Percentiles rank a stretch among this genome's conserved stretches.
phyloP scores from a whole-genome alignment of 2,113 vertebrate genomes.

The Mus musculus region GRCm39 chr14:12559001-12559500 shows the following conservation, averaged over 20 bases:
- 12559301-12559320: conserved; percentile 10
- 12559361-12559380: conserved; percentile 50
- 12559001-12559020: background rate
- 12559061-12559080: background rate
- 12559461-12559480: background rate
- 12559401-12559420: conserved; percentile 9
- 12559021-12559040: background rate
- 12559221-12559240: background rate
- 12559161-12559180: background rate
- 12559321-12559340: background rate
- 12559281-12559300: conserved; percentile 33
- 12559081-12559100: background rate
- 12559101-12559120: background rate
- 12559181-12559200: background rate
- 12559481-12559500: rapidly evolving
- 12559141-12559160: background rate
- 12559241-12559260: background rate
- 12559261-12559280: conserved; percentile 2
- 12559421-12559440: background rate
- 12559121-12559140: rapidly evolving
- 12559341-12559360: background rate
- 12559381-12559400: conserved; percentile 51
- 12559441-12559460: background rate
- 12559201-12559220: background rate
- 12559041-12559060: background rate